Evolutionary conservation across 2,113 vertebrate species (phyloP).

Genomic region (Fukomys damarensis): DNA sequence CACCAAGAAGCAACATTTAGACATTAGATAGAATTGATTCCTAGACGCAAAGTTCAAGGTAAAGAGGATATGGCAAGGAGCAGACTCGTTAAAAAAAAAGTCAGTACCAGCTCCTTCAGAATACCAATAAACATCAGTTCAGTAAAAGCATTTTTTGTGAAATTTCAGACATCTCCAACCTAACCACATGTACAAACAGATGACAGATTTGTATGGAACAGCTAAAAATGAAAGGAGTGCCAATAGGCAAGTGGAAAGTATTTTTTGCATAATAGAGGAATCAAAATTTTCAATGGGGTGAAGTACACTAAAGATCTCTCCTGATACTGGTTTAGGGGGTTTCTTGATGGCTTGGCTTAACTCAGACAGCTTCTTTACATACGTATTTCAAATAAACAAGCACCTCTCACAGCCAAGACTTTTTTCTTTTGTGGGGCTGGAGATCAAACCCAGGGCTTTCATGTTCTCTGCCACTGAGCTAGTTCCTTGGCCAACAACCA

Average conservation of each 20-base stretch:
- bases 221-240: slow-evolving; percentile 12
- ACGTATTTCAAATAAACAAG: slow-evolving; percentile 20
- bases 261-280: slow-evolving; percentile 21
- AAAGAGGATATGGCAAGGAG: neutral
- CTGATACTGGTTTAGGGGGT: neutral
- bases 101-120: slow-evolving; percentile 49
- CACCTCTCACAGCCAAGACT: neutral
- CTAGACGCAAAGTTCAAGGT: slow-evolving; percentile 59
- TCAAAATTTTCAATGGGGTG: neutral
- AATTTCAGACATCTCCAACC: slow-evolving; percentile 58
- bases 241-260: neutral
- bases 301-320: neutral
- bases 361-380: neutral
- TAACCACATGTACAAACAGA: neutral
- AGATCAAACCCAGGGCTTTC: neutral
- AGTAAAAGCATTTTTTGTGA: slow-evolving; percentile 41
- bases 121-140: slow-evolving; percentile 54
- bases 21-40: slow-evolving; percentile 69
- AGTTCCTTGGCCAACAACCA: neutral
- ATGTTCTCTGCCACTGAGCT: neutral
- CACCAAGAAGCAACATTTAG: slow-evolving; percentile 24
- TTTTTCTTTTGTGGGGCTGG: neutral
- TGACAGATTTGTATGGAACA: neutral
- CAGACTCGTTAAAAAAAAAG: slow-evolving; percentile 51
- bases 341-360: slow-evolving; percentile 14